Conservation (phyloP, 1,140 invertebrate genomes). For the Drosophila azteca region DNA sequence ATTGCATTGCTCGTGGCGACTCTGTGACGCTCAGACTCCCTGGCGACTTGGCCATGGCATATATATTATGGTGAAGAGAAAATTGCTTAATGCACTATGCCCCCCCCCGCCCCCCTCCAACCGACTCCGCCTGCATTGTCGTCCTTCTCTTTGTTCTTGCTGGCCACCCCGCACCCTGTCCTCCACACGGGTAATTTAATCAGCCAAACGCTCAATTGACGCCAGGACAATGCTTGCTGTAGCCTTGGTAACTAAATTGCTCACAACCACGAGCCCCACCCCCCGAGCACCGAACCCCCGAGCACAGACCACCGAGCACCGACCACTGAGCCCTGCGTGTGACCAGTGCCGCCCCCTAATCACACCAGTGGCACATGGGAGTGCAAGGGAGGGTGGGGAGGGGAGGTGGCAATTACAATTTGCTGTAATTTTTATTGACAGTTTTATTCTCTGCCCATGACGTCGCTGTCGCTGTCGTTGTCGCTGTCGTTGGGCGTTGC, state of each 20-base stretch:
- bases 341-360: slow-evolving; percentile 30
- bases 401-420: slow-evolving; percentile 30
- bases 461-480: slow-evolving; percentile 35
- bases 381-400: not conserved
- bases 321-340: slow-evolving; percentile 55
- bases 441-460: slow-evolving; percentile 68
- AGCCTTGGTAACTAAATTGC: slow-evolving; percentile 70
- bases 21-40: slow-evolving; percentile 45
- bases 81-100: slow-evolving; percentile 63
- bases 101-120: not conserved
- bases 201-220: slow-evolving; percentile 65
- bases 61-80: slow-evolving; percentile 18
- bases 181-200: slow-evolving; percentile 67
- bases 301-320: not conserved
- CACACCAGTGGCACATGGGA: not conserved
- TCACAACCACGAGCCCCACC: slow-evolving; percentile 34
- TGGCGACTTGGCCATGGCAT: slow-evolving; percentile 51
- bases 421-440: slow-evolving; percentile 63
- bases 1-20: slow-evolving; percentile 68
- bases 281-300: not conserved
- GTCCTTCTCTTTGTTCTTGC: slow-evolving; percentile 37
- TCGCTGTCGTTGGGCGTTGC: not conserved
- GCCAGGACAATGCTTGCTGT: slow-evolving; percentile 48
- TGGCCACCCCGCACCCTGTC: slow-evolving; percentile 39
- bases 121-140: slow-evolving; percentile 15